Conservation (phyloP, 1,140 invertebrate species). For the Periplaneta americana region DNA sequence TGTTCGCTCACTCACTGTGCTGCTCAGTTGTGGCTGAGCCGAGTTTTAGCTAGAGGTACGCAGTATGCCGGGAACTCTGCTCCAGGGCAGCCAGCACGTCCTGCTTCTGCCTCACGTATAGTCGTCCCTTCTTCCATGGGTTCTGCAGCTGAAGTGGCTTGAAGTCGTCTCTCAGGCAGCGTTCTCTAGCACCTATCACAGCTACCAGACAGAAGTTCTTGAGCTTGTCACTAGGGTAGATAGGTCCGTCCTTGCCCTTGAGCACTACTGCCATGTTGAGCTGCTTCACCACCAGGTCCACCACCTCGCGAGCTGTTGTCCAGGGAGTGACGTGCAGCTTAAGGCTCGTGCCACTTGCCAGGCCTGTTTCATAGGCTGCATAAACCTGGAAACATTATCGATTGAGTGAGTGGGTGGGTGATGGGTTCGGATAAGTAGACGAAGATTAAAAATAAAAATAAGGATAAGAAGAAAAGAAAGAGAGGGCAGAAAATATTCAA, state of each 20-base stretch:
- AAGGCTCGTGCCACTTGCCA: slow-evolving; percentile 85
- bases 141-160: slow-evolving; percentile 87
- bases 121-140: slow-evolving; percentile 88
- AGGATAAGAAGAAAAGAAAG: too few relatives aligned
- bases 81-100: slow-evolving; percentile 82
- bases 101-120: slow-evolving; percentile 86
- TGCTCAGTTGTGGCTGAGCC: background rate
- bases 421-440: too few relatives aligned
- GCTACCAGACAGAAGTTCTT: slow-evolving; percentile 90
- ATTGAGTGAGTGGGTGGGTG: too few relatives aligned
- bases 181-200: slow-evolving; percentile 85
- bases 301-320: slow-evolving; percentile 88
- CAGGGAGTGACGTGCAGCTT: slow-evolving; percentile 86
- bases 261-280: slow-evolving; percentile 86
- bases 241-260: slow-evolving; percentile 76
- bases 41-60: slow-evolving; percentile 17
- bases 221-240: slow-evolving; percentile 72
- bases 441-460: too few relatives aligned
- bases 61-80: slow-evolving; percentile 48
- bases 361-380: slow-evolving; percentile 90
- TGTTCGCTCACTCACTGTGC: background rate
- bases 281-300: slow-evolving; percentile 90
- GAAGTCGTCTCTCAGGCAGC: slow-evolving; percentile 89
- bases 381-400: slow-evolving; percentile 80
- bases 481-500: too few relatives aligned